phyloP scores from a whole-genome alignment of 2,797 vertebrate genomes.

The Pipistrellus pygmaeus region DNA sequence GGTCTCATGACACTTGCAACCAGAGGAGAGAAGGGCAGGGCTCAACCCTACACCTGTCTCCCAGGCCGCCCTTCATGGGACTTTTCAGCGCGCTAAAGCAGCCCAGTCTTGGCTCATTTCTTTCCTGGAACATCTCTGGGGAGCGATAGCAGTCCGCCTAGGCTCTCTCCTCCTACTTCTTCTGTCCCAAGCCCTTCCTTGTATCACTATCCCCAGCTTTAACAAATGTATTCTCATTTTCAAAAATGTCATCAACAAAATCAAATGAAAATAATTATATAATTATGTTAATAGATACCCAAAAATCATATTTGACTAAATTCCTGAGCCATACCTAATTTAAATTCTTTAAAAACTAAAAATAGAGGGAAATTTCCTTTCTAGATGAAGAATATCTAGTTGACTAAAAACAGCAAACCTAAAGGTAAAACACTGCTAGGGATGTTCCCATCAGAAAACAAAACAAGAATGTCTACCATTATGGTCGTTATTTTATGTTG shows the following conservation, averaged over 20 bases:
- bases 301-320: background rate
- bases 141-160: background rate
- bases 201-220: background rate
- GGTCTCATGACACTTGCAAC: background rate
- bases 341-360: slow-evolving; percentile 57
- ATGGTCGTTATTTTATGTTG: background rate
- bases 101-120: background rate
- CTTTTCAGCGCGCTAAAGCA: background rate
- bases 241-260: background rate
- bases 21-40: background rate
- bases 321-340: slow-evolving; percentile 32
- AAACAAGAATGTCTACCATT: background rate
- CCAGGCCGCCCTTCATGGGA: background rate
- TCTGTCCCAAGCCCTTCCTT: background rate
- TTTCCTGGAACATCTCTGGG: background rate
- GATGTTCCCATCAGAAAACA: slow-evolving; percentile 25
- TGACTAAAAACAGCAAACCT: slow-evolving; percentile 44
- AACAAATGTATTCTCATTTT: background rate
- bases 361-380: background rate
- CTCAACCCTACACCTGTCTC: background rate
- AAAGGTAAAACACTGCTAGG: background rate
- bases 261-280: background rate
- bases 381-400: background rate
- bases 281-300: background rate
- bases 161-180: background rate